phyloP scores from a whole-genome alignment of 1,140 invertebrate genomes.

The Apocrypta bakeri region DNA sequence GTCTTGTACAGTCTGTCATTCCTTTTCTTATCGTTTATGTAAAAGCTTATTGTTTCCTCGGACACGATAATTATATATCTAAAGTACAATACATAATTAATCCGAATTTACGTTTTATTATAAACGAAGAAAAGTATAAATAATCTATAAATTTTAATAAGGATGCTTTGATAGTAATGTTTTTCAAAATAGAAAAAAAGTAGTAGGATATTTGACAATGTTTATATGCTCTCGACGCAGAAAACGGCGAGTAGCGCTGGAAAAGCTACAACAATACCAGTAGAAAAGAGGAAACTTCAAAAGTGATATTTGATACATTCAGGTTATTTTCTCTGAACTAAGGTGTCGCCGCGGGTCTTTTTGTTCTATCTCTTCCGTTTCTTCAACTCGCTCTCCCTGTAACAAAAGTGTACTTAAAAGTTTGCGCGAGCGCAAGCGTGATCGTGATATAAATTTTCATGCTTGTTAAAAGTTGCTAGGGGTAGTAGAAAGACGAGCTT shows the following conservation, averaged over 20 bases:
- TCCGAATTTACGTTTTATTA: no score
- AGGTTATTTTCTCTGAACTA: conserved; percentile 17
- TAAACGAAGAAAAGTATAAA: no score
- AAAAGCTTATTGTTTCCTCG: no score
- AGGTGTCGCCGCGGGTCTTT: conserved; percentile 34
- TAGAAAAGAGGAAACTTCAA: conserved; percentile 9
- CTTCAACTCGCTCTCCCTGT: background rate
- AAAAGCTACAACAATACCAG: background rate
- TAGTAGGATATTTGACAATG: no score
- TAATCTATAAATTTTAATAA: no score
- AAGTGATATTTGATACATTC: conserved; percentile 45
- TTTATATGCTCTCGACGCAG: background rate
- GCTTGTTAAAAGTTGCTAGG: conserved; percentile 46
- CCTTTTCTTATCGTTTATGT: no score
- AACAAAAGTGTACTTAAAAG: conserved; percentile 45
- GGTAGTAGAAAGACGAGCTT: conserved; percentile 17
- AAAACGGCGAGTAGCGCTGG: background rate
- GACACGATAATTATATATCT: no score
- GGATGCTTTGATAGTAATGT: no score
- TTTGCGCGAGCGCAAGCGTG: conserved; percentile 13
- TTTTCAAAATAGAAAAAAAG: no score
- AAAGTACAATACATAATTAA: no score
- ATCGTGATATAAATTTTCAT: conserved; percentile 49
- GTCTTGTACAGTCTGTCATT: no score
- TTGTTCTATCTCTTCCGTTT: background rate